Evolutionary conservation across 1,140 invertebrate species (phyloP).

Genomic region (Psilanteris sp.): DNA sequence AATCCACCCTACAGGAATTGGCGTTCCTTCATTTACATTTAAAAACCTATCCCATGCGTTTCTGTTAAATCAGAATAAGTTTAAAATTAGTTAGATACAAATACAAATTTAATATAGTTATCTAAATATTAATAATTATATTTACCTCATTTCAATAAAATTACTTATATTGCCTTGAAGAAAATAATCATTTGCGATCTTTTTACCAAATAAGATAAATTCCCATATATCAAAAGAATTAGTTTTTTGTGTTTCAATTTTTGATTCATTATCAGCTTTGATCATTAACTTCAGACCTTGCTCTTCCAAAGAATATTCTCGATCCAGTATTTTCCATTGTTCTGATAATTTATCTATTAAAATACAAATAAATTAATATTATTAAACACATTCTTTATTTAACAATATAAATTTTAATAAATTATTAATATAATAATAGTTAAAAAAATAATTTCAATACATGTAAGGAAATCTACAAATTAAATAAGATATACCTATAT

Average conservation of each 20-base stretch:
- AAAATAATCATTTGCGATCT: constrained; percentile 59
- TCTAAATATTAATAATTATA: too few relatives aligned
- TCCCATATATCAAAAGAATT: constrained; percentile 73
- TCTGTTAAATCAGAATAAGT: constrained; percentile 79
- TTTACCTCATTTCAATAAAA: constrained; percentile 77
- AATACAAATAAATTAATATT: background rate
- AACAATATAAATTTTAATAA: too few relatives aligned
- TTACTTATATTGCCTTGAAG: constrained; percentile 71
- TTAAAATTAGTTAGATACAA: too few relatives aligned
- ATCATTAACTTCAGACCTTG: constrained; percentile 76
- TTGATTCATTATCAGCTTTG: constrained; percentile 73
- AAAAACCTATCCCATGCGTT: constrained; percentile 81
- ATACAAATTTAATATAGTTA: too few relatives aligned
- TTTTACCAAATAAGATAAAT: constrained; percentile 70
- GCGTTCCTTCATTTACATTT: constrained; percentile 71
- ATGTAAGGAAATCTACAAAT: too few relatives aligned
- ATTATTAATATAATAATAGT: too few relatives aligned
- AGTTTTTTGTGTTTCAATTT: constrained; percentile 69
- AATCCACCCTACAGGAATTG: constrained; percentile 82
- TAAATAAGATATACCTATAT: too few relatives aligned
- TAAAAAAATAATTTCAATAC: too few relatives aligned
- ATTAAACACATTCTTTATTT: too few relatives aligned
- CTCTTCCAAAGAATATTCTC: constrained; percentile 75
- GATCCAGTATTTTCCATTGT: constrained; percentile 72
- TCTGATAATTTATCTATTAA: constrained; percentile 71